Percentiles rank a stretch among this genome's conserved stretches.
These are phyloP conservation scores for Trichopoda pennipes DNA, from an alignment of 2,888 invertebrate genomes.

Conservation along the genomic window DNA sequence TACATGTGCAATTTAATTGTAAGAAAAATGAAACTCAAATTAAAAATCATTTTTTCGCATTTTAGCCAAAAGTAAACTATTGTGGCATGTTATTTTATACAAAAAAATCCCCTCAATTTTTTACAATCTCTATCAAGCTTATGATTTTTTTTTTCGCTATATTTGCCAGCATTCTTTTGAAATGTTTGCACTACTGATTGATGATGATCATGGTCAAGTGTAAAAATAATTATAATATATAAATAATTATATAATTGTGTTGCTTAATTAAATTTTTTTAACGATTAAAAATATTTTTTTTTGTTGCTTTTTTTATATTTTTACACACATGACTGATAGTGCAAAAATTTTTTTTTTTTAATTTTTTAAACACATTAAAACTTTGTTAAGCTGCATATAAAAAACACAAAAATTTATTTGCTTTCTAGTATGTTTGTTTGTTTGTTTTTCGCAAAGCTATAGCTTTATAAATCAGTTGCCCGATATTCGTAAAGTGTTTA, in stretches of 20 bases:
- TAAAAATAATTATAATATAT: constrained; percentile 70
- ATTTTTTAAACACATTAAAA: neutral
- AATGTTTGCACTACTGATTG: constrained; percentile 63
- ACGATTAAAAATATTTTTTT: neutral
- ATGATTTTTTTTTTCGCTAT: constrained; percentile 9
- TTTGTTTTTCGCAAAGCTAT: too few relatives aligned
- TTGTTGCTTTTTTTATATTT: neutral
- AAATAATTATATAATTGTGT: too few relatives aligned
- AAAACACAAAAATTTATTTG: too few relatives aligned
- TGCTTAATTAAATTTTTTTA: constrained; percentile 51
- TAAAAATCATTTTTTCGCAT: constrained; percentile 32
- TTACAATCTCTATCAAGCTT: neutral
- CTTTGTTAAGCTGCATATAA: too few relatives aligned
- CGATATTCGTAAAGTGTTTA: too few relatives aligned
- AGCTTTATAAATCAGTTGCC: too few relatives aligned
- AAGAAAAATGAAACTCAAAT: neutral
- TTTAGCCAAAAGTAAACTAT: constrained; percentile 48
- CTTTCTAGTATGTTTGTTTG: too few relatives aligned
- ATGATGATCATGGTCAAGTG: constrained; percentile 71
- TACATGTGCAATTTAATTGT: too few relatives aligned
- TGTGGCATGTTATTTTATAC: constrained; percentile 47
- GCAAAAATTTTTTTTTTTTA: neutral
- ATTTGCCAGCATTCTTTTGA: constrained; percentile 3
- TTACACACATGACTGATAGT: constrained; percentile 17
- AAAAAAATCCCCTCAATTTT: neutral